Conservation (phyloP, 2,888 invertebrate species). For the Athalia rosae region DNA sequence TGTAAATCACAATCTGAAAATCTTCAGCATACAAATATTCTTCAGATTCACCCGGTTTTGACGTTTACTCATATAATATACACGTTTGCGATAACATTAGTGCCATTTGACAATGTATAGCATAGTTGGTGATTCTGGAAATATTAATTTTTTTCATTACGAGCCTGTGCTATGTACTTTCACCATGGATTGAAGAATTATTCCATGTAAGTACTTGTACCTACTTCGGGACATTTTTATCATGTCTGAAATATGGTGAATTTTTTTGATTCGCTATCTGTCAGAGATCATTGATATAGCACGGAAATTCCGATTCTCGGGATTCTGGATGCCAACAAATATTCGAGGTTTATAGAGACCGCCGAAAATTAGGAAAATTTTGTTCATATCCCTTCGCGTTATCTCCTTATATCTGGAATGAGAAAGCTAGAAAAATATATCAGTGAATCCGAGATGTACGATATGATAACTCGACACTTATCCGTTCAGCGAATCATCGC, state of each 20-base stretch:
- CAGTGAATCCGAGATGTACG: too few relatives aligned
- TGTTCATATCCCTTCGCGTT: too few relatives aligned
- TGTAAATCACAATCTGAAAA: neutral
- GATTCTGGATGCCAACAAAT: neutral
- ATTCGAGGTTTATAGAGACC: neutral
- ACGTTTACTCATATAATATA: neutral
- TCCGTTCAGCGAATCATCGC: too few relatives aligned
- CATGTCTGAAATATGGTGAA: too few relatives aligned
- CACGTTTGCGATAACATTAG: neutral
- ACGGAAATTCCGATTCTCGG: neutral
- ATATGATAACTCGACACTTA: too few relatives aligned
- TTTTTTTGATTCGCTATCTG: too few relatives aligned
- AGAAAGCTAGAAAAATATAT: too few relatives aligned
- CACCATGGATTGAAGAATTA: too few relatives aligned
- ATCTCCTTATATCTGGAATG: too few relatives aligned
- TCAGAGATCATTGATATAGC: neutral
- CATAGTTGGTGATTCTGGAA: neutral
- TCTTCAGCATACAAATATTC: too few relatives aligned
- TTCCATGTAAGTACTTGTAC: too few relatives aligned
- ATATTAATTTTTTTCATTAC: neutral
- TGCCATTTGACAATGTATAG: neutral
- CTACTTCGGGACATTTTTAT: too few relatives aligned
- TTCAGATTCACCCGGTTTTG: neutral
- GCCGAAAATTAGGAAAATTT: neutral
- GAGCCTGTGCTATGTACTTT: neutral